Base-by-base conservation (phyloP, 2,113 vertebrate genomes). In the Limnothrissa miodon region DNA sequence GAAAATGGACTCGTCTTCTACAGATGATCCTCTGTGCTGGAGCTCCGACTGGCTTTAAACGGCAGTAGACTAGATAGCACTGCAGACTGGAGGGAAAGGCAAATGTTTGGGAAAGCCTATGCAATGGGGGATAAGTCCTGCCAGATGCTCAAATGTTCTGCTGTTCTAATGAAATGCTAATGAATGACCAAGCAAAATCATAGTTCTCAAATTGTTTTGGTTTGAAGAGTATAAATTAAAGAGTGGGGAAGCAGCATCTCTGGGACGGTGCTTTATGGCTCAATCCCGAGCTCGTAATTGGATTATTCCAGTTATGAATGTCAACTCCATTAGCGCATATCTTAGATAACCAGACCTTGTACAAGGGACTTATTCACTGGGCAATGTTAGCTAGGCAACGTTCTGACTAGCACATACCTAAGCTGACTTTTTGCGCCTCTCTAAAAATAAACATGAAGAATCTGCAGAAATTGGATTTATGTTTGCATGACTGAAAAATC, bases 281-380 rank as follows among this genome's bases (percentile, higher is more conserved):
- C 29, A 74, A 36, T 74, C 66, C 66, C 1, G 66, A 17, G 66
- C 66, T 15, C 66, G 29, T 74, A 74, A 74, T 74, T 74, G 66
- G 66, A 74, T 74, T 74, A 74, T 74, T 74, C 29, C 66, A 74
- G 66, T 74, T 74, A 74, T 74, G 66, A 74, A 74, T 74, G 66
- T 74, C 66, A 74, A 74, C 66, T 74, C 33, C 66, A 74, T 74
- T 74, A 74, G 66, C 29, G 66, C 66, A 74, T 74, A 74, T 74
- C 66, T 74, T 74, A 74, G 66, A 74, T 33, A 36, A 74, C 66
- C 66, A 74, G 66, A 1, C 33, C 66, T 74, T 15, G 36, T 74
- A 74, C 66, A 74, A 74, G 66, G 66, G 66, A 17, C 15, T 74
- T 74, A 74, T 74, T 74, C 25, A 74, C 66, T 15, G 29, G 66